A percentile compares a stretch with the other conserved stretches of the same genome.
phyloP scores from a whole-genome alignment of 1,140 invertebrate species.

The Ptiloglossa arizonensis region DNA sequence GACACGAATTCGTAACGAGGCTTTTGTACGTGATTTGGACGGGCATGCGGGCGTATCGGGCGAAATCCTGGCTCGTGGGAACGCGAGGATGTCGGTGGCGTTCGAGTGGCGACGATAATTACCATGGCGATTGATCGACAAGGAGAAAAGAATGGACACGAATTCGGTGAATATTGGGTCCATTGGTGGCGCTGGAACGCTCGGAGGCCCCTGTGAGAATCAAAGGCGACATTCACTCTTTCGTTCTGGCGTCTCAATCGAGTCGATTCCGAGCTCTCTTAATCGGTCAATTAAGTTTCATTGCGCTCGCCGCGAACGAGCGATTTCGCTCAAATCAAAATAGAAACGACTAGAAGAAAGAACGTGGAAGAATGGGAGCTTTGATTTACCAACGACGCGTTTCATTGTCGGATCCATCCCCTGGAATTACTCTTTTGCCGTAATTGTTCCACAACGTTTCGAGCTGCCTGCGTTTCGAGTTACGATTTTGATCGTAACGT shows the following conservation, averaged over 20 bases:
- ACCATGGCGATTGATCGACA: conserved; percentile 14
- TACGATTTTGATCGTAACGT: no score
- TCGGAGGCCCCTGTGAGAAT: not conserved
- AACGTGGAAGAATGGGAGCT: not conserved
- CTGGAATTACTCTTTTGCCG: no score
- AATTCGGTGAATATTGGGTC: conserved; percentile 19
- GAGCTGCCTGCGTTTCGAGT: no score
- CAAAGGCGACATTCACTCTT: not conserved
- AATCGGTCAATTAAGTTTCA: conserved; percentile 23
- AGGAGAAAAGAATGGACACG: conserved; percentile 23
- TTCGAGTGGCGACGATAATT: conserved; percentile 29
- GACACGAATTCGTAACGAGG: conserved; percentile 42
- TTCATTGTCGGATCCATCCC: no score
- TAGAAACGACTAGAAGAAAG: not conserved
- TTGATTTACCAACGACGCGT: no score
- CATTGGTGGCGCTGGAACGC: no score
- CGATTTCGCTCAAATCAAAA: not conserved
- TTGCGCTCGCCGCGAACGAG: not conserved
- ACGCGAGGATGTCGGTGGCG: not conserved
- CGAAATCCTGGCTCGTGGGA: conserved; percentile 50
- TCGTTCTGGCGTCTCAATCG: not conserved
- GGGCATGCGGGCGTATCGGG: conserved; percentile 38
- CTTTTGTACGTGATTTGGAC: conserved; percentile 39
- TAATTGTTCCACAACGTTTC: no score
- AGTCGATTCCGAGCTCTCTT: not conserved